Conservation (phyloP, 2,888 invertebrate species). For the Seladonia tumulorum region DNA sequence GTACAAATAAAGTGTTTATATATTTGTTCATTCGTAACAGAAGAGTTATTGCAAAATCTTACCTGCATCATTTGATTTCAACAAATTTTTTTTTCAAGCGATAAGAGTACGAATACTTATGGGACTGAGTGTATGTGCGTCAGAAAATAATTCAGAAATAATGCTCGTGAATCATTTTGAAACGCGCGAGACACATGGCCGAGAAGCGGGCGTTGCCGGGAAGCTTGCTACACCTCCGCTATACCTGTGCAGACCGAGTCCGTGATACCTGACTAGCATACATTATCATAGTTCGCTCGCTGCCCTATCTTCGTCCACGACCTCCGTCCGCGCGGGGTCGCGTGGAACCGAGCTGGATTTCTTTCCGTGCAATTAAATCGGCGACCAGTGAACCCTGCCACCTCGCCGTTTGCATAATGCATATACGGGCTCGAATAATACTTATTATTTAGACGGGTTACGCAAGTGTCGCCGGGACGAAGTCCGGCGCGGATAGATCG, state of each 20-base stretch:
- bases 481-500: not conserved
- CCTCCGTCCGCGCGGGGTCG: constrained; percentile 51
- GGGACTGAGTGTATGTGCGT: too few relatives aligned
- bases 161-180: too few relatives aligned
- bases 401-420: not conserved
- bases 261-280: constrained; percentile 75
- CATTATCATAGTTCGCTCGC: constrained; percentile 71
- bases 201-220: not conserved
- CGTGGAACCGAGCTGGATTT: constrained; percentile 49
- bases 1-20: too few relatives aligned
- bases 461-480: not conserved
- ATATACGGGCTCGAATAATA: not conserved
- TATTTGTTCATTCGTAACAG: too few relatives aligned
- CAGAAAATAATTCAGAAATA: too few relatives aligned
- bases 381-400: not conserved
- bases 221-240: not conserved
- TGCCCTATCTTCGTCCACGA: constrained; percentile 71
- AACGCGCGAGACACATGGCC: not conserved
- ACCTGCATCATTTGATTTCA: too few relatives aligned
- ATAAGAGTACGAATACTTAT: too few relatives aligned
- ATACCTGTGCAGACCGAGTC: not conserved
- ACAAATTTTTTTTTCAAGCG: too few relatives aligned
- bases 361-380: constrained; percentile 45
- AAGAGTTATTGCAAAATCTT: too few relatives aligned
- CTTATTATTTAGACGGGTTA: not conserved